Conservation (phyloP, 2,797 vertebrate genomes). For the Clarias pachynema region DNA sequence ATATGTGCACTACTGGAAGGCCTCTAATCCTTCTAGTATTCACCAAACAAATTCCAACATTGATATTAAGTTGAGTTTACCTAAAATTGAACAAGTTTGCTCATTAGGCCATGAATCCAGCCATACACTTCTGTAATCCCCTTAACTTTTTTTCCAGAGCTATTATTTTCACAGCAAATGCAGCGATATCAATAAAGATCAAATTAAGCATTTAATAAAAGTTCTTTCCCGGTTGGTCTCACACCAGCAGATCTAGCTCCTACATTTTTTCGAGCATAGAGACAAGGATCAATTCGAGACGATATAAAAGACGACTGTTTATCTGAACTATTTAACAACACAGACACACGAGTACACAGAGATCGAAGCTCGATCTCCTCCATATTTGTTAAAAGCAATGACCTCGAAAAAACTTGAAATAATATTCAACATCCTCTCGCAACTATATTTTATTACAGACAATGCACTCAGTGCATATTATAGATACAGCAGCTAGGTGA, state of each 20-base stretch:
- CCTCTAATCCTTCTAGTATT: not conserved
- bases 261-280: conserved; percentile 16
- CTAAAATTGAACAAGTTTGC: not conserved
- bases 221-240: not conserved
- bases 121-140: not conserved
- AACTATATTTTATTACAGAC: conserved; percentile 45
- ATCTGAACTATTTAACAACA: conserved; percentile 32
- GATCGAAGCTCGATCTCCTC: conserved; percentile 37
- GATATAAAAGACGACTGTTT: conserved; percentile 16
- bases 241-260: not conserved
- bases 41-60: conserved; percentile 3
- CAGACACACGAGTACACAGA: conserved; percentile 15
- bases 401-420: conserved; percentile 21
- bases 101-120: conserved; percentile 11
- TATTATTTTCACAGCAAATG: conserved; percentile 32
- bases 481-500: conserved; percentile 46
- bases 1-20: not conserved
- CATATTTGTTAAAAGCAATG: conserved; percentile 45
- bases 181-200: conserved; percentile 42
- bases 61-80: conserved; percentile 6
- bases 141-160: conserved; percentile 3
- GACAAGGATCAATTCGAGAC: conserved; percentile 18
- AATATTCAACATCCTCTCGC: conserved; percentile 4
- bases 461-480: conserved; percentile 46
- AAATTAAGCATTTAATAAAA: conserved; percentile 46